Base-by-base conservation (phyloP, 2,113 vertebrate species). In the Proteles cristata region DNA sequence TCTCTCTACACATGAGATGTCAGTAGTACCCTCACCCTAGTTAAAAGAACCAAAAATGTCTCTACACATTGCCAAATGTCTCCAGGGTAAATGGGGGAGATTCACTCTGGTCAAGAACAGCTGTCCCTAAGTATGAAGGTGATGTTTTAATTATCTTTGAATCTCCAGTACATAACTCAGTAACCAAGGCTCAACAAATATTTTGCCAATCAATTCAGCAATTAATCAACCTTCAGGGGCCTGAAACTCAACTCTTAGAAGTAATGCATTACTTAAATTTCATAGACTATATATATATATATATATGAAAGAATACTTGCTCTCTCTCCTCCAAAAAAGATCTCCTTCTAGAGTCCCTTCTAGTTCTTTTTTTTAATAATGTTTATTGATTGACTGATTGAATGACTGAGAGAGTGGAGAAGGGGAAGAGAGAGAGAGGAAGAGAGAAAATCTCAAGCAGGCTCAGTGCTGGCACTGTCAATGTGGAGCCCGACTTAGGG, bases 321-420 rank as follows among this genome's bases (percentile, higher is more conserved):
- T 10, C 10, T 21, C 39, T 2, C 0, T 0, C 4, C 10, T 21
- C 31, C 26, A 10, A 19, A 55, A 39, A 50, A 25, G 6, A 25
- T 81, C 14, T 65, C 5, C 16, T 88, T 61, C 33, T 33, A 17
- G 28, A 79, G 0, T 79, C 48, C 10, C 31, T 79, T 79, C 76
- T 53, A 11, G 5, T 79, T 68, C 58, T 71, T 61, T 8, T 55
- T 61, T 61, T 61, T 3, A 23, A 61, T 61, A 61, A 61, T 23
- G 58, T 61, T 61, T 8, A 61, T 61, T 61, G 58, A 61, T 61
- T 61, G 58, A 61, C 23, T 61, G 55, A 58, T 21, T 58, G 58
- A 61, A 23, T 61, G 55, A 58, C 7, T 58, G 58, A 61, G 58
- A 23, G 58, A 61, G 58, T 7, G 0, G 21, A 21, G 58, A 17